Percentiles rank a stretch among this genome's conserved stretches.
Conservation (phyloP, 1,140 invertebrate species). For the Trachymyrmex septentrionalis region DNA sequence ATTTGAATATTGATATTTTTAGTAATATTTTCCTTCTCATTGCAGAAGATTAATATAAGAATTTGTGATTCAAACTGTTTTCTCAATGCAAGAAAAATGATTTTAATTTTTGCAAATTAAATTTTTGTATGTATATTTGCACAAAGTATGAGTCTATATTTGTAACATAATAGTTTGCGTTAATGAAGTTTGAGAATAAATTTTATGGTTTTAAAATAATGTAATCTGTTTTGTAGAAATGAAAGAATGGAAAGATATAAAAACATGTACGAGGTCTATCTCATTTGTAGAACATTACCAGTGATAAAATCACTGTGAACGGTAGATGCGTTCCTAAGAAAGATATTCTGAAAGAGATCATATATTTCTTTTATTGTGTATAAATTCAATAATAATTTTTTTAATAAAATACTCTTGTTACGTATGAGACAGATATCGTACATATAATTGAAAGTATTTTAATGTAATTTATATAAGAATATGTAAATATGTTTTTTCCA, state of each 20-base stretch:
- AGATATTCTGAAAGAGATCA: not conserved
- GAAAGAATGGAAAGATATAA: not conserved
- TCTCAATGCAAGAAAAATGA: not conserved
- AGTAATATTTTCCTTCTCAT: not conserved
- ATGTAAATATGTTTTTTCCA: slow-evolving; percentile 44
- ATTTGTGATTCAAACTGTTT: not conserved
- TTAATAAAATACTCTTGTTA: not conserved
- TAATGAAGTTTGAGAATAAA: not conserved
- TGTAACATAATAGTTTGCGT: slow-evolving; percentile 4
- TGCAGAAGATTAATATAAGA: not conserved
- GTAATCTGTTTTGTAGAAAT: not conserved
- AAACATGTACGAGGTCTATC: not conserved
- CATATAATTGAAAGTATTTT: slow-evolving; percentile 42
- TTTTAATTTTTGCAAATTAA: not conserved
- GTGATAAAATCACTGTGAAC: not conserved
- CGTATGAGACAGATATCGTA: not conserved
- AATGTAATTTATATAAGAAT: slow-evolving; percentile 20
- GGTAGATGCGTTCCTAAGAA: not conserved
- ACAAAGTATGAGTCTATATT: not conserved
- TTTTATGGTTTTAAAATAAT: not conserved
- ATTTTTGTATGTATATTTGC: not conserved
- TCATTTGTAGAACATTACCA: not conserved
- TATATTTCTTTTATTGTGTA: not conserved
- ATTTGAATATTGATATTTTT: slow-evolving; percentile 4
- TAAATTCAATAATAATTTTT: slow-evolving; percentile 20